Base-by-base conservation (phyloP, 2,797 vertebrate species). In the Amphiprion clarkii region DNA sequence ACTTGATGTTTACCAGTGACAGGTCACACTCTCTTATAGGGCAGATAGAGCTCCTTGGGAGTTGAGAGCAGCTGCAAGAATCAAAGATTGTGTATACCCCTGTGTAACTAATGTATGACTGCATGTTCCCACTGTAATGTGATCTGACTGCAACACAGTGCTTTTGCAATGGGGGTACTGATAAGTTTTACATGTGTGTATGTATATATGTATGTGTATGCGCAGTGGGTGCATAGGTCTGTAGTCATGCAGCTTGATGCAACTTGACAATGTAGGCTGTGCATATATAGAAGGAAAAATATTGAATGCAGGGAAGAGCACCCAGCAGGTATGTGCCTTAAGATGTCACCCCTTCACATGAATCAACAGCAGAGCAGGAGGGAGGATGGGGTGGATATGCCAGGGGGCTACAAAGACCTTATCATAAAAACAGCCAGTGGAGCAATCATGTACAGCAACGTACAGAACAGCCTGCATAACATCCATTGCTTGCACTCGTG, bases 291-390 rank as follows among this genome's bases (percentile, higher is more conserved):
- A 79, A 40, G 14, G 61, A 68, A 75, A 80, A 62, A 74, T 80
- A 71, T 65, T 66, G 44, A 64, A 78, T 81, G 60, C 59, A 71
- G 67, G 67, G 27, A 79, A 69, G 68, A 74, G 78, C 64, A 42
- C 75, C 73, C 83, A 84, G 86, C 82, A 90, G 86, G 82, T 84
- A 65, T 71, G 49, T 59, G 76, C 83, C 78, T 86, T 74, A 86
- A 89, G 83, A 86, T 88, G 85, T 75, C 86, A 86, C 82, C 83
- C 40, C 73, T 74, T 88, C 71, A 85, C 66, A 83, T 89, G 78
- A 88, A 89, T 87, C 85, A 87, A 81, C 67, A 58, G 79, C 25
- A n/a, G 71, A 68, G 51, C 75, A 78, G 79, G 60, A 73, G 75
- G 77, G 53, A 27, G 66, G 48, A 29, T 51, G 39, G 52, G 21